These are phyloP conservation scores for Enteromius paludinosus DNA, from an alignment of 2,797 vertebrate genomes.

Conservation along the genomic window DNA sequence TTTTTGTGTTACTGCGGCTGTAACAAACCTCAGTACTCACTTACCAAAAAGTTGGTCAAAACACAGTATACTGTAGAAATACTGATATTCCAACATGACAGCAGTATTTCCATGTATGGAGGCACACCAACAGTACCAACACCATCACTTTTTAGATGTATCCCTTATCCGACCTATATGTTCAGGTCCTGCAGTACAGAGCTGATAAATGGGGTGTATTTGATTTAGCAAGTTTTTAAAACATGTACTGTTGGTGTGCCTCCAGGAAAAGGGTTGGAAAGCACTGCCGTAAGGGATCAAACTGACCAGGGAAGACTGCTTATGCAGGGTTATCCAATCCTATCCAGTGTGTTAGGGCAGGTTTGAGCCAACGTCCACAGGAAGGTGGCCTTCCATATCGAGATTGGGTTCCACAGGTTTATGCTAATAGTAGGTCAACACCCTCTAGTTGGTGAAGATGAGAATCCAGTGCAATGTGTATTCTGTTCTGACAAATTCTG, in stretches of 20 bases:
- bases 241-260: neutral
- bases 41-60: neutral
- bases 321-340: neutral
- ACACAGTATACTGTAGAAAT: neutral
- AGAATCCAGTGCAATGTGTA: neutral
- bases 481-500: neutral
- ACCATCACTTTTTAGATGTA: neutral
- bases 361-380: neutral
- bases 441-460: neutral
- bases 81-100: neutral
- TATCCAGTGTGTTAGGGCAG: neutral
- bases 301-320: neutral
- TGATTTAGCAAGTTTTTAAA: neutral
- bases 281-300: neutral
- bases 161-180: neutral
- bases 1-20: neutral
- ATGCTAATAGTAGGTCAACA: neutral
- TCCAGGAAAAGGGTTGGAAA: neutral
- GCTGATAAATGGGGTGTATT: neutral
- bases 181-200: neutral
- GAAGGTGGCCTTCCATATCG: neutral
- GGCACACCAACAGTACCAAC: neutral
- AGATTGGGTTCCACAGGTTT: neutral
- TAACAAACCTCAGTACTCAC: neutral
- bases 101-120: neutral